These are phyloP conservation scores for Alosa sapidissima DNA, from an alignment of 2,797 vertebrate species.

Conservation along the genomic window DNA sequence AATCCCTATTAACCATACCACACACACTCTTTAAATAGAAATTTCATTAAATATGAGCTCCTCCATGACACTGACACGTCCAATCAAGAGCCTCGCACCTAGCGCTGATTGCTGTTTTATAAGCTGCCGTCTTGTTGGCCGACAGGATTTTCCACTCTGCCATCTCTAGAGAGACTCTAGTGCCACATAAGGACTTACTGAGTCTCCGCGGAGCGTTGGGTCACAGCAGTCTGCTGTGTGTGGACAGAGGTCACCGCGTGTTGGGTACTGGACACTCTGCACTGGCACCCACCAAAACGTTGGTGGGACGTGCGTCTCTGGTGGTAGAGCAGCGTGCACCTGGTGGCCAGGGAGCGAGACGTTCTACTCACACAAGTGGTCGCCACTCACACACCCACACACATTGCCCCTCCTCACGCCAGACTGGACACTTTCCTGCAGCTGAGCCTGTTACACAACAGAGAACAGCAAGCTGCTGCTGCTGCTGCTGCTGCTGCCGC, in stretches of 20 bases:
- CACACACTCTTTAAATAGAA: slow-evolving; percentile 50
- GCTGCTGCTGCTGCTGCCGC: not conserved
- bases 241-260: not conserved
- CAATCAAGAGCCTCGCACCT: not conserved
- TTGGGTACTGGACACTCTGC: too few species aligned
- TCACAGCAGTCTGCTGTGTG: not conserved
- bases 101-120: not conserved
- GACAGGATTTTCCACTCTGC: not conserved
- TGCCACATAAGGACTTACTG: not conserved
- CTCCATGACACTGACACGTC: slow-evolving; percentile 38
- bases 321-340: slow-evolving; percentile 5
- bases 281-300: too few species aligned
- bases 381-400: not conserved
- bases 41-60: slow-evolving; percentile 52
- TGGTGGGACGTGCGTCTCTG: not conserved
- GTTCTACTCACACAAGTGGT: not conserved
- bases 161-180: not conserved
- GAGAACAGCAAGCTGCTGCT: slow-evolving; percentile 13
- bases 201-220: not conserved
- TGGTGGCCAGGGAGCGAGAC: slow-evolving; percentile 18
- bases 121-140: not conserved
- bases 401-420: not conserved
- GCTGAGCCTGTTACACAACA: slow-evolving; percentile 42
- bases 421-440: slow-evolving; percentile 21
- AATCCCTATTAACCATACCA: slow-evolving; percentile 44